Conservation (phyloP, 2,113 vertebrate genomes). For the Chaenogobius annularis region DNA sequence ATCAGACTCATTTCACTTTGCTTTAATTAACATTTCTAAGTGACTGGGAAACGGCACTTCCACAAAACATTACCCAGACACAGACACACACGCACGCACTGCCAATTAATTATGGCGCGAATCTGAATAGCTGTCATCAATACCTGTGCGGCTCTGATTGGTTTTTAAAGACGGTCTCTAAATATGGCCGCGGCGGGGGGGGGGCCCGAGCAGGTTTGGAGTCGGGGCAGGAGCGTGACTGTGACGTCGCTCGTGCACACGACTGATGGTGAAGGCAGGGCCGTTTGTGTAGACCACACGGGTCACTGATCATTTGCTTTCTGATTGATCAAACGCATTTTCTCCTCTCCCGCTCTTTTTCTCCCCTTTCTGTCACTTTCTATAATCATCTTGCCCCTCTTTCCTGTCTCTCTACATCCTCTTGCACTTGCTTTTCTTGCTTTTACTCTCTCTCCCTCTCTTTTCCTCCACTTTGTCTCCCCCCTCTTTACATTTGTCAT, state of each 20-base stretch:
- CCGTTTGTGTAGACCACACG: conserved; percentile 55
- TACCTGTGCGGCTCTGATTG: conserved; percentile 61
- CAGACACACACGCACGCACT: conserved; percentile 35
- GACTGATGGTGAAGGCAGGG: conserved; percentile 65
- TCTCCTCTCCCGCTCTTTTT: conserved; percentile 50
- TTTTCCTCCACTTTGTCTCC: conserved; percentile 5
- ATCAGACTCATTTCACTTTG: conserved; percentile 20
- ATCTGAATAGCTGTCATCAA: conserved; percentile 64
- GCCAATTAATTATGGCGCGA: conserved; percentile 56
- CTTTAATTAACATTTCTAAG: conserved; percentile 42
- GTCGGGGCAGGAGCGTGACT: not conserved
- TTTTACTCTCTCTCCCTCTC: not conserved
- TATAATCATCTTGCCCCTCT: not conserved
- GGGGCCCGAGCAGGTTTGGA: conserved; percentile 28
- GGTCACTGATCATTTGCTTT: conserved; percentile 66
- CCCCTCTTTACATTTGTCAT: conserved; percentile 22
- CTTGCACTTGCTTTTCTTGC: too few species aligned
- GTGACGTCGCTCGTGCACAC: conserved; percentile 56
- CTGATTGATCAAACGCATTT: conserved; percentile 75
- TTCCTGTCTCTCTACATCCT: not conserved
- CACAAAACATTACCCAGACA: conserved; percentile 50
- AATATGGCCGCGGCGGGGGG: conserved; percentile 61
- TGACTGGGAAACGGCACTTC: conserved; percentile 36
- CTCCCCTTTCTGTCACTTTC: conserved; percentile 23
- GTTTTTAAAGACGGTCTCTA: conserved; percentile 69